Percentiles rank a stretch among this genome's conserved stretches.
Evolutionary conservation across 2,888 invertebrate species (phyloP).

Genomic region (Acrobasis suavella): DNA sequence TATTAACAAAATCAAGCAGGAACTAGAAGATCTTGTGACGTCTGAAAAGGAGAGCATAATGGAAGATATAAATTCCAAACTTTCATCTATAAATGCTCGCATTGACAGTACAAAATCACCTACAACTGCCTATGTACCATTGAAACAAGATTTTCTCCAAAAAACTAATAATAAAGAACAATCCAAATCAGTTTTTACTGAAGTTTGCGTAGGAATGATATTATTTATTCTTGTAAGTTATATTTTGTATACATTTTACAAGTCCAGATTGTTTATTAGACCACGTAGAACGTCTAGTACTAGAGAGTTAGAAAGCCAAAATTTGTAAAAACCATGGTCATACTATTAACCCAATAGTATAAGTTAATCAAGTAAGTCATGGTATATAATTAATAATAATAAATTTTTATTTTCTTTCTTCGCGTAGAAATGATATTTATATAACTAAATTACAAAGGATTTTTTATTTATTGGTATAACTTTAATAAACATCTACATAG

Average conservation of each 20-base stretch:
- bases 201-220: conserved; percentile 39
- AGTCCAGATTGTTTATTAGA: conserved; percentile 33
- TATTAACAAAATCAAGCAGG: conserved; percentile 37
- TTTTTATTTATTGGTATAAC: too few species aligned
- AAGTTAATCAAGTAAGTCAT: too few species aligned
- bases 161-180: conserved; percentile 3
- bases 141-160: not conserved
- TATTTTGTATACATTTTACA: conserved; percentile 36
- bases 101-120: conserved; percentile 22
- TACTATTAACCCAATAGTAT: too few species aligned
- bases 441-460: too few species aligned
- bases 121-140: not conserved
- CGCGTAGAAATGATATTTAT: too few species aligned
- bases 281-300: conserved; percentile 32
- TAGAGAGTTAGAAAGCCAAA: conserved; percentile 36
- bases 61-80: conserved; percentile 36
- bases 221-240: conserved; percentile 33
- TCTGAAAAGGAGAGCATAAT: conserved; percentile 38
- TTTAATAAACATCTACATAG: too few species aligned
- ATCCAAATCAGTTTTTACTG: conserved; percentile 37
- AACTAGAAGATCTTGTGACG: conserved; percentile 36
- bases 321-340: too few species aligned
- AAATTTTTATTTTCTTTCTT: too few species aligned
- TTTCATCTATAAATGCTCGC: conserved; percentile 29
- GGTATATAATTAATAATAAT: too few species aligned